Evolutionary conservation across 2,113 vertebrate species (phyloP).

Genomic region (Xyrauchen texanus): DNA sequence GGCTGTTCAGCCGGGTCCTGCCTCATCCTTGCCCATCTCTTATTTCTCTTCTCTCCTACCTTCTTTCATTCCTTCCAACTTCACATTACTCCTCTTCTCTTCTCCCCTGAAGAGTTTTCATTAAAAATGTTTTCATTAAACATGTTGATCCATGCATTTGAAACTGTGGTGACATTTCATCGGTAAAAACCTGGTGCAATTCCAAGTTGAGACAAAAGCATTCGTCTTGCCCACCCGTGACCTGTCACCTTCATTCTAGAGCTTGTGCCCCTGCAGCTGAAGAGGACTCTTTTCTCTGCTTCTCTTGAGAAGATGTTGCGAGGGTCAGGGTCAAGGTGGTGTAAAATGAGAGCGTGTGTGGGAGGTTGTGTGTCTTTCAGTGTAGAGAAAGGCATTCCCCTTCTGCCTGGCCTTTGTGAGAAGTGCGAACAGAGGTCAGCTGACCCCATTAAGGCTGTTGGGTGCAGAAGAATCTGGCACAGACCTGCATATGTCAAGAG

Average conservation of each 20-base stretch:
- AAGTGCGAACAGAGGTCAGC: slow-evolving; percentile 47
- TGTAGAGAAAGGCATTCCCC: slow-evolving; percentile 37
- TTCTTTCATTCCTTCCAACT: no score
- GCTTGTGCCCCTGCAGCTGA: slow-evolving; percentile 13
- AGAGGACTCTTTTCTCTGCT: slow-evolving; percentile 24
- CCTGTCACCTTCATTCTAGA: slow-evolving; percentile 22
- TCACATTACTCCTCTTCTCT: no score
- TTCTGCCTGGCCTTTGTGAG: slow-evolving; percentile 41
- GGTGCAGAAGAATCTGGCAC: slow-evolving; percentile 25
- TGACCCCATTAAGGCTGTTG: slow-evolving; percentile 59
- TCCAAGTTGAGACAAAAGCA: not conserved
- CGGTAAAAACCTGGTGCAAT: not conserved
- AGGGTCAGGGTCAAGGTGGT: slow-evolving; percentile 35
- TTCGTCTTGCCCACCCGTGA: slow-evolving; percentile 3
- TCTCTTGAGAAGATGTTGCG: slow-evolving; percentile 23
- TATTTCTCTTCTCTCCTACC: no score
- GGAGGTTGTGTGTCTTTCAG: slow-evolving; percentile 52
- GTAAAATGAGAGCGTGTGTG: slow-evolving; percentile 55
- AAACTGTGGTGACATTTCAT: not conserved
- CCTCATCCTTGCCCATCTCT: no score
- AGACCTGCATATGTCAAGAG: slow-evolving; percentile 27
- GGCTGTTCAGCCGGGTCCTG: no score
- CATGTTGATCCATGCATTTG: not conserved
- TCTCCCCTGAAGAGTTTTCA: no score
- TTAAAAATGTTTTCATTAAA: no score